Evolutionary conservation across 2,113 vertebrate genomes (phyloP), one percentile per base, ranked within the genome.

Genomic region (Siniperca chuatsi): DNA sequence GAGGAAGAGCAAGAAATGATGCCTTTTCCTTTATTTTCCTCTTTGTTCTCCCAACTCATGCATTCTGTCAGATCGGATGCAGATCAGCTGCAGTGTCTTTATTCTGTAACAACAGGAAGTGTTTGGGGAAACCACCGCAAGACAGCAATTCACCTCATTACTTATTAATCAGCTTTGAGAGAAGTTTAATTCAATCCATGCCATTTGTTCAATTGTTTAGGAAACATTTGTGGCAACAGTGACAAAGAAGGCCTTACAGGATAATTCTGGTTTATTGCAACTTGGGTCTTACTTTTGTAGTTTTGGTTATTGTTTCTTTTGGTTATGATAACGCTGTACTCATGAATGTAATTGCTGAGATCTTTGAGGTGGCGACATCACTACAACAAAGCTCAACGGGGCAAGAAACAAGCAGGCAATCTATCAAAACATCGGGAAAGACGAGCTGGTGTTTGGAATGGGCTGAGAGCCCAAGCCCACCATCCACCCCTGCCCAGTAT

Each of bases 121-220:
- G 29, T 52, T 66, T 33, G 35, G 61, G 61, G 9, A 66, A 79
- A 75, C 42, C 21, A 54, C 20, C 46, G 21, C 15, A 81, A 62
- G 66, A 57, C 61, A 55, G 18, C 25, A 35, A 46, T 54, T 62
- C 12, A 55, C n/a, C 29, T 79, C 48, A 75, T 40, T 55, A 33
- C 29, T 68, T 61, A 66, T 77, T 78, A 42, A 72, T 52, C 15
- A 35, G 29, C 40, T 65, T 0, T 70, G 54, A 70, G 21, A 15
- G n/a, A 42, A 66, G 48, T 55, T 29, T 4, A 55, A n/a, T 13
- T 55, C 23, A 4, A 4, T 20, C 35, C 25, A 37, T 40, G 61
- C 48, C 48, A 20, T 77, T 57, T 44, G 46, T 23, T 54, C 5
- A 3, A 21, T 37, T 37, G 62, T 78, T 21, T 18, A 40, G 20